A percentile compares a stretch with the other conserved stretches of the same genome.
phyloP scores from a whole-genome alignment of 2,888 invertebrate species.

The Lingula anatina region DNA sequence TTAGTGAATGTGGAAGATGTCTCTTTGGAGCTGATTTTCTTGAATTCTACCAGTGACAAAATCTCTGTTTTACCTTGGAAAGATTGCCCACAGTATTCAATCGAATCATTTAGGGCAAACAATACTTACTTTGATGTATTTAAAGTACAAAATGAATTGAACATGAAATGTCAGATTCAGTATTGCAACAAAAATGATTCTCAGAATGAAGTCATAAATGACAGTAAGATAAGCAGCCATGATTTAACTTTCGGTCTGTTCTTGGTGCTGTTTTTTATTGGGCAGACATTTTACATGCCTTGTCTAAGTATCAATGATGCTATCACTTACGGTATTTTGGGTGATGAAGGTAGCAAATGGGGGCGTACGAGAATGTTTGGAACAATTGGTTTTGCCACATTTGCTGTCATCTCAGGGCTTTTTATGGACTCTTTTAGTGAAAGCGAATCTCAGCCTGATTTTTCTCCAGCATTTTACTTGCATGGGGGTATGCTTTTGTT shows the following conservation, averaged over 20 bases:
- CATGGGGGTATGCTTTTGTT: background rate
- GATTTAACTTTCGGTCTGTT: slow-evolving; percentile 48
- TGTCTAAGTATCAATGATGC: slow-evolving; percentile 11
- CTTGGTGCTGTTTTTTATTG: background rate
- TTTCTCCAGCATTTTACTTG: slow-evolving; percentile 1
- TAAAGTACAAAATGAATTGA: too few relatives aligned
- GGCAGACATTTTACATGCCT: background rate
- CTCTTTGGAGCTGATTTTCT: too few relatives aligned
- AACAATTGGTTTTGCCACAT: slow-evolving; percentile 9
- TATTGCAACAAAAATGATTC: too few relatives aligned
- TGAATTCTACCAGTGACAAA: too few relatives aligned
- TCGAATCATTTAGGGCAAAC: too few relatives aligned
- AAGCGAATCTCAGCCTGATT: background rate
- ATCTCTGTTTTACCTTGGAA: too few relatives aligned
- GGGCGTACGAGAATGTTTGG: slow-evolving; percentile 16
- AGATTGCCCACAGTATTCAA: too few relatives aligned
- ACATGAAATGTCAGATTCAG: too few relatives aligned
- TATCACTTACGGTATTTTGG: slow-evolving; percentile 12
- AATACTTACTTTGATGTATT: too few relatives aligned
- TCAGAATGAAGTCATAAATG: too few relatives aligned
- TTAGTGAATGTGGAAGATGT: too few relatives aligned
- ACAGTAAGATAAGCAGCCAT: slow-evolving; percentile 2
- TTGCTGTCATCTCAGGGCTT: slow-evolving; percentile 4
- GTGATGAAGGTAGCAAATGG: slow-evolving; percentile 7
- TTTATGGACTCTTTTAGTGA: slow-evolving; percentile 2